Evolutionary conservation across 64 coral and sea anemone genomes (phyloP).

Genomic region (Actinia equina): DNA sequence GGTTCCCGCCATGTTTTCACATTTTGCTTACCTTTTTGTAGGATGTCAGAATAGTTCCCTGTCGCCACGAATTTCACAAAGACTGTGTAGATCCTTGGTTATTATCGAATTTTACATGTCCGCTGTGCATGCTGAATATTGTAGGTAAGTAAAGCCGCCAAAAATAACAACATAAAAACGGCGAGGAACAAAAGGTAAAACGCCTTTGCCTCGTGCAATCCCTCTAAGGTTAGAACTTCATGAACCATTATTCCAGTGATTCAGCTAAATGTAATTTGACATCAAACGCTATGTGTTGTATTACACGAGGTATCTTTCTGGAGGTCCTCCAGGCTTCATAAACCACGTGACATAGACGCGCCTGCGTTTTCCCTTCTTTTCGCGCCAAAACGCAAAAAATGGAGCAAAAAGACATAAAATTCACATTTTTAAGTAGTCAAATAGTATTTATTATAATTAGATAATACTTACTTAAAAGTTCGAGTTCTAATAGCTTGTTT

Average conservation of each 20-base stretch:
- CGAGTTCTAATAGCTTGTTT: not conserved
- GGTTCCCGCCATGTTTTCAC: no score
- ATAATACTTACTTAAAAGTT: not conserved
- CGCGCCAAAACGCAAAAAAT: not conserved
- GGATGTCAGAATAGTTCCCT: constrained; percentile 94
- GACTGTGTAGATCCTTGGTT: constrained; percentile 98
- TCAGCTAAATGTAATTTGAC: not conserved
- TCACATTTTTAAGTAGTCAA: not conserved
- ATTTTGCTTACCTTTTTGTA: constrained; percentile 15
- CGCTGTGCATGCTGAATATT: constrained; percentile 95
- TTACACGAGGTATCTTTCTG: not conserved
- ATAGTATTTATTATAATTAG: not conserved
- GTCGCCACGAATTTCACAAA: constrained; percentile 92
- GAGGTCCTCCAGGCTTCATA: not conserved
- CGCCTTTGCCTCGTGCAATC: not conserved
- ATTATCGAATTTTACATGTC: constrained; percentile 94
- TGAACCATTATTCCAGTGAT: not conserved
- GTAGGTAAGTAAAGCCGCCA: constrained; percentile 65
- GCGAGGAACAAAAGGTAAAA: not conserved
- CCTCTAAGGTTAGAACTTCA: not conserved
- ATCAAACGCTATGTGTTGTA: not conserved
- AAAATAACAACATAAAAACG: not conserved
- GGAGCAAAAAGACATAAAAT: not conserved
- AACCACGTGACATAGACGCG: not conserved
- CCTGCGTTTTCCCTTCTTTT: not conserved